Evolutionary conservation across 2,888 invertebrate genomes (phyloP).

Genomic region (Tricholauxania praeusta): DNA sequence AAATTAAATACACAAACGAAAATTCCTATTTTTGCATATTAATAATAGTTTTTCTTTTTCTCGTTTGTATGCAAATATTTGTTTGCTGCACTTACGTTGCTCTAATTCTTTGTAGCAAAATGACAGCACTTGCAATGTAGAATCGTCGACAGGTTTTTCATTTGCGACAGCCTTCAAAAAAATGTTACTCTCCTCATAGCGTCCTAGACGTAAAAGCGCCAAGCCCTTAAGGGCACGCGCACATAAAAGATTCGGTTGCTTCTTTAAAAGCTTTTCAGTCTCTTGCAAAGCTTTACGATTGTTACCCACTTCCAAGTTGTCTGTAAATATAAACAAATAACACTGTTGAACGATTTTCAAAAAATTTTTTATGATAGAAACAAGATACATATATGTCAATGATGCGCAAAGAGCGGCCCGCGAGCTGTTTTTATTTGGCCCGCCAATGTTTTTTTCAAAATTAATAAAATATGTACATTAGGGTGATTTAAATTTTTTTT

Average conservation of each 20-base stretch:
- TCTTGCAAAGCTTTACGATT: conserved; percentile 98
- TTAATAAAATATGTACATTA: too few relatives aligned
- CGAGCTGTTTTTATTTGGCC: too few relatives aligned
- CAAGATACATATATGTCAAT: too few relatives aligned
- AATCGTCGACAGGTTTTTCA: conserved; percentile 89
- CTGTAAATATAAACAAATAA: conserved; percentile 70
- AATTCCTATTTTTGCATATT: neutral
- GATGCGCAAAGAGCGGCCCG: too few relatives aligned
- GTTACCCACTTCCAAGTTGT: conserved; percentile 95
- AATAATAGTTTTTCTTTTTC: conserved; percentile 1
- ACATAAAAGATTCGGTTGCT: conserved; percentile 89
- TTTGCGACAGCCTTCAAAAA: conserved; percentile 83
- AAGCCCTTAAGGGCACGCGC: conserved; percentile 94
- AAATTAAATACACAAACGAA: neutral
- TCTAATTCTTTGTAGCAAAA: conserved; percentile 94
- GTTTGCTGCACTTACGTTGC: conserved; percentile 76
- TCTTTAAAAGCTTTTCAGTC: conserved; percentile 94
- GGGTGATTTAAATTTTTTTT: too few relatives aligned
- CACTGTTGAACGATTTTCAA: too few relatives aligned
- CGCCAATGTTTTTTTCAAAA: too few relatives aligned
- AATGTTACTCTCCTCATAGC: conserved; percentile 81
- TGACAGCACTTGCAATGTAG: conserved; percentile 94
- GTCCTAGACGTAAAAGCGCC: conserved; percentile 89
- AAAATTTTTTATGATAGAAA: too few relatives aligned
- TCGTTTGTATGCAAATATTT: conserved; percentile 12